Conservation (phyloP, 2,888 invertebrate genomes). For the Aproaerema taeniolella region DNA sequence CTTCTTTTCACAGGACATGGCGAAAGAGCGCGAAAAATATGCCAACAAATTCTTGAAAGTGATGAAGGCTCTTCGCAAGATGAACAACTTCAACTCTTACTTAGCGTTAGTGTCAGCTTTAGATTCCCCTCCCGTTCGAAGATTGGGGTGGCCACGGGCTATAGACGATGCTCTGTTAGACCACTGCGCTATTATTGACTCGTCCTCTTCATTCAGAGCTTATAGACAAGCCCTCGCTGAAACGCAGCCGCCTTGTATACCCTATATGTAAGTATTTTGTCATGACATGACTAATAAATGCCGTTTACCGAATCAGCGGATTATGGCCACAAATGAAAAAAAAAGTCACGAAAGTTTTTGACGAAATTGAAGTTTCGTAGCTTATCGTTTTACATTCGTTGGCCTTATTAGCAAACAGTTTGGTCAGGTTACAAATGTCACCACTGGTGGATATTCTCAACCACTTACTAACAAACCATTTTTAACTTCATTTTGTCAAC, state of each 20-base stretch:
- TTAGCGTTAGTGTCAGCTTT: slow-evolving; percentile 96
- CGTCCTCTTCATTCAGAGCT: slow-evolving; percentile 98
- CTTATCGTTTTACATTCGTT: too few relatives aligned
- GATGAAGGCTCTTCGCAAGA: slow-evolving; percentile 97
- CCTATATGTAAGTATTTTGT: slow-evolving; percentile 98
- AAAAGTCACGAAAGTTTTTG: too few relatives aligned
- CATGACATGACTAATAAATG: background rate
- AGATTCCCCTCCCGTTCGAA: slow-evolving; percentile 94
- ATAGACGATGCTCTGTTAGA: slow-evolving; percentile 95
- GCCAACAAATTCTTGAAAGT: slow-evolving; percentile 98
- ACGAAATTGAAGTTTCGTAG: too few relatives aligned
- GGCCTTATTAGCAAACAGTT: too few relatives aligned
- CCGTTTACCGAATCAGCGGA: background rate
- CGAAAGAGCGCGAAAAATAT: slow-evolving; percentile 96
- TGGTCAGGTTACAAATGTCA: too few relatives aligned
- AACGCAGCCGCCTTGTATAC: slow-evolving; percentile 98
- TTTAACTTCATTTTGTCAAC: too few relatives aligned
- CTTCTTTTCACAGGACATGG: slow-evolving; percentile 83
- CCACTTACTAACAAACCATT: too few relatives aligned
- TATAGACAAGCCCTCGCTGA: slow-evolving; percentile 96
- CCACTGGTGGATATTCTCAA: too few relatives aligned
- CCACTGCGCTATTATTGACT: slow-evolving; percentile 97
- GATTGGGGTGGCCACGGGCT: slow-evolving; percentile 96
- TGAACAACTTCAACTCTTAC: slow-evolving; percentile 99
- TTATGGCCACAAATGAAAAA: background rate